These are phyloP conservation scores for Caerostris darwini DNA, from an alignment of 1,140 invertebrate species.

Conservation along the genomic window DNA sequence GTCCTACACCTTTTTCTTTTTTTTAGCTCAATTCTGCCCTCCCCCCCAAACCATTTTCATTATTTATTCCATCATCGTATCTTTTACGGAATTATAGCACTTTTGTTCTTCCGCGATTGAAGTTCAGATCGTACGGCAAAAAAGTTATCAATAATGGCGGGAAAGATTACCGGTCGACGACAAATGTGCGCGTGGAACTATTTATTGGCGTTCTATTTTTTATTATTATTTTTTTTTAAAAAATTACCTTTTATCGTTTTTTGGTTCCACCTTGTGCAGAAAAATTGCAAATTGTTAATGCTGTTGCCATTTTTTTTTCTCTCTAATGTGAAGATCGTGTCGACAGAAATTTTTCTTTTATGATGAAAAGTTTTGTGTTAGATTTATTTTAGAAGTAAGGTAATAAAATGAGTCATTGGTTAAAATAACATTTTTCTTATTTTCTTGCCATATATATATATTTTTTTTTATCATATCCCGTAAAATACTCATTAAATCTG, in stretches of 20 bases:
- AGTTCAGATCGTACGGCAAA: background rate
- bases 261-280: background rate
- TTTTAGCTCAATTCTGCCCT: background rate
- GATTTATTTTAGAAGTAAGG: no score
- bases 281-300: conserved; percentile 23
- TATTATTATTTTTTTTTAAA: background rate
- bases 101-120: background rate
- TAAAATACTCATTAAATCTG: no score
- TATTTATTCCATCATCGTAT: background rate
- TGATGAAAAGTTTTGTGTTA: no score
- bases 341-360: background rate
- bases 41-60: background rate
- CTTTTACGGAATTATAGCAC: conserved; percentile 18
- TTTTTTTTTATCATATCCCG: no score
- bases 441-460: no score
- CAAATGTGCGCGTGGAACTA: background rate
- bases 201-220: background rate
- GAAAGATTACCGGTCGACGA: background rate
- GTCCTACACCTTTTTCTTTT: background rate
- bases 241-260: background rate
- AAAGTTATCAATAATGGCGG: conserved; percentile 26
- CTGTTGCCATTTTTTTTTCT: background rate
- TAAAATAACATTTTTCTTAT: no score
- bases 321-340: background rate
- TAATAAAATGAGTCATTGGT: no score